Base-by-base conservation (phyloP, 1,140 invertebrate species). In the Cataglyphis hispanica region DNA sequence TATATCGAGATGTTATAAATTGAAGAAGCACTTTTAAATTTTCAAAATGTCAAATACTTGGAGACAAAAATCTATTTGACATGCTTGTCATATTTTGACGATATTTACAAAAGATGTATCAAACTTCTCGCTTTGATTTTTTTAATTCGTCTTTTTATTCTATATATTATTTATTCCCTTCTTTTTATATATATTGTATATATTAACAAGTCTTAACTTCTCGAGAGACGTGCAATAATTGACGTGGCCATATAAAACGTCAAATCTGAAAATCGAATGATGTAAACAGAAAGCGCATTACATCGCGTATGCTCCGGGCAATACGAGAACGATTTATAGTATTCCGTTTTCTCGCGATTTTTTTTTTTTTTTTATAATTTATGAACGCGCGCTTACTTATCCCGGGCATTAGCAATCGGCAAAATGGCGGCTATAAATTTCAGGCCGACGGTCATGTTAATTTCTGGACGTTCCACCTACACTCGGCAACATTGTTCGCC, bases 361-460 rank as follows among this genome's bases (percentile, higher is more conserved):
- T 60, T 83, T 72, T 53, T 72, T 61, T 25, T 72, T 50, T 60
- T 83, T 72, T 53, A 83, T 61, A 40, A 37, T 74, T 81, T 58
- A 72, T 25, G 31, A 53, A 31, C 37, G 50, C 25, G 27, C 53
- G 25, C n/a, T 60, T 60, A 72, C 67, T 81, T 81, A 81, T 81
- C 58, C 46, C 50, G 34, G 34, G 50, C 70, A 86, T 86, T 86
- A 86, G 74, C 81, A 70, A 11, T 60, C 46, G 81, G 67, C 58
- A 74, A 83, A 86, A 86, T 86, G 78, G 43, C 46, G n/a, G 31
- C 53, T 74, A 72, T 72, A 83, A 86, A 86, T 83, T 86, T 74
- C 53, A 34, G 46, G 58, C 37, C 43, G 80, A 72, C 67, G 56
- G 76, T 64, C 67, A 53, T 53, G 80, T 86, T 84, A 86, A 86